Conservation (phyloP, 2,888 invertebrate species). For the Arrhopalites spinosus region DNA sequence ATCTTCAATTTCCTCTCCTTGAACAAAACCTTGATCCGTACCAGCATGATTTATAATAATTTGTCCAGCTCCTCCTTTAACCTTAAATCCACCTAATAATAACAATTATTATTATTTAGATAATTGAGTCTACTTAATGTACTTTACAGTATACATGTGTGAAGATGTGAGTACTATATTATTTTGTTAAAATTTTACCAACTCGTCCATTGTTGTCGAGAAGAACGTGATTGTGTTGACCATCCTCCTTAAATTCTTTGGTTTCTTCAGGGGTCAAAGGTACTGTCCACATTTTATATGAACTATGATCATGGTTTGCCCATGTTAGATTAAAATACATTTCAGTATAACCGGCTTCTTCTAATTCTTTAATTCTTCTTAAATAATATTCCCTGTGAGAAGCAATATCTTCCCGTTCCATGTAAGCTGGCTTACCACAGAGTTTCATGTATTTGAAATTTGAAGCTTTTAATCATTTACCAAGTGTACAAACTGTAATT, state of each 20-base stretch:
- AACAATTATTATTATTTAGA: neutral
- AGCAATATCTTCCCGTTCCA: constrained; percentile 4
- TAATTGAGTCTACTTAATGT: neutral
- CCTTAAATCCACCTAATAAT: neutral
- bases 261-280: neutral
- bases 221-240: neutral
- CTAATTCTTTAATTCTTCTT: neutral
- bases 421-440: too few relatives aligned
- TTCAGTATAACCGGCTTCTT: neutral
- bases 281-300: neutral
- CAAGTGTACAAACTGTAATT: neutral
- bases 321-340: constrained; percentile 8
- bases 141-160: neutral
- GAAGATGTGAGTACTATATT: too few relatives aligned
- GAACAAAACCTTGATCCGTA: neutral
- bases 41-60: constrained; percentile 6
- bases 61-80: neutral
- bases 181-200: neutral
- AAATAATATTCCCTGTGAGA: neutral
- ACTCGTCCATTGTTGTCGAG: neutral
- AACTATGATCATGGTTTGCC: constrained; percentile 11
- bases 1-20: neutral
- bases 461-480: neutral
- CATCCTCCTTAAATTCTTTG: constrained; percentile 2
- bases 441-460: constrained; percentile 10